Evolutionary conservation across 2,888 invertebrate species (phyloP), one percentile per base, ranked within the genome.

Genomic region (Sepiola atlantica): DNA sequence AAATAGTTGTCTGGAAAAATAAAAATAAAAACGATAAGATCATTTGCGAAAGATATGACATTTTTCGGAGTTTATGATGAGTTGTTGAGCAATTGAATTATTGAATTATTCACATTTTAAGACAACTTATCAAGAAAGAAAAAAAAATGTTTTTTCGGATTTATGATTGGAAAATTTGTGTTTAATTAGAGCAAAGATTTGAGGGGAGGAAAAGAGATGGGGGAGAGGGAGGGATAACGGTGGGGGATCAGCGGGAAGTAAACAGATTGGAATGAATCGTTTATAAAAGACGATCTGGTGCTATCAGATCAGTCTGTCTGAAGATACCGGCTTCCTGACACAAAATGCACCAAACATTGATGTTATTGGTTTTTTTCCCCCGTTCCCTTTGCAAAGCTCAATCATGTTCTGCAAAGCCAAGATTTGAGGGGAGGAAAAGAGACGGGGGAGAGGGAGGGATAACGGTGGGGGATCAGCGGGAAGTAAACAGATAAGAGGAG

Each of bases 21-120:
- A 16, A n/a, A n/a, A n/a, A 4, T 24, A n/a, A 28, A n/a, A 21
- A 77, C 21, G 12, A n/a, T 28, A 18, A n/a, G 14, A 16, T 77
- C 4, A 77, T 32, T 77, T 14, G 77, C n/a, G 2, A 3, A 61
- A 77, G 77, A 77, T 77, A 77, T 77, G 2, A 77, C n/a, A 77
- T 77, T 77, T n/a, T n/a, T 77, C n/a, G n/a, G n/a, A 77, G n/a
- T 77, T 77, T 77, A 77, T 77, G 77, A 77, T 77, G 14, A 77
- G 77, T n/a, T 4, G 14, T 32, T 77, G 16, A 16, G 77, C 32
- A 14, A 77, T 77, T 77, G n/a, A n/a, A 77, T 77, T n/a, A 77
- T 77, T 77, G 12, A 77, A 77, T 12, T 14, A 77, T 12, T 77
- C n/a, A 77, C 77, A 77, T 77, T 77, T 77, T 3, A n/a, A 77